Evolutionary conservation across 2,113 vertebrate species (phyloP).

Genomic region (Jaculus jaculus): DNA sequence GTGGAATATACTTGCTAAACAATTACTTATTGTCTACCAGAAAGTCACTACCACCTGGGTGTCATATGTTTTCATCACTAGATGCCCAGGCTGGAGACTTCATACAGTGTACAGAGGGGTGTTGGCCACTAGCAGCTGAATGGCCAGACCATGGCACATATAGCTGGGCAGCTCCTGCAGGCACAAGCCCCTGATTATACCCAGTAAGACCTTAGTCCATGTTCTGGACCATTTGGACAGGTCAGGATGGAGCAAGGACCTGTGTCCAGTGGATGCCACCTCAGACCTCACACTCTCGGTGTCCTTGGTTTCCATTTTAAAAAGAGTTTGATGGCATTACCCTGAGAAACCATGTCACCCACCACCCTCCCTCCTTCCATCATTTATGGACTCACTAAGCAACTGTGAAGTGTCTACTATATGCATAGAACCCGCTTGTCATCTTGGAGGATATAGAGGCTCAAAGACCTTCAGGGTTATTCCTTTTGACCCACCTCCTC

Average conservation of each 20-base stretch:
- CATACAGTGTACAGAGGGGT: accelerated
- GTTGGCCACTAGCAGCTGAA: accelerated
- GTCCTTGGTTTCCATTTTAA: no score
- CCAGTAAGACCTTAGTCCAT: not conserved
- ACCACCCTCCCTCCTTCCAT: no score
- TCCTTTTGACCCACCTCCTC: accelerated
- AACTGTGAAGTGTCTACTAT: accelerated
- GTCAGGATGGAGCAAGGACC: not conserved
- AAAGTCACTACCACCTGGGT: accelerated
- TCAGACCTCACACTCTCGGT: accelerated
- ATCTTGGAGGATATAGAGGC: accelerated
- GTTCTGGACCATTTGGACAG: accelerated
- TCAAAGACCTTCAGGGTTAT: not conserved
- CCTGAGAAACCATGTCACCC: accelerated
- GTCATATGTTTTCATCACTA: not conserved
- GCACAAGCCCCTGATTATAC: not conserved
- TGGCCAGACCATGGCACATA: accelerated
- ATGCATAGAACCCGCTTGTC: not conserved
- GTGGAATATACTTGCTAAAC: accelerated
- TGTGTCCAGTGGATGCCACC: accelerated
- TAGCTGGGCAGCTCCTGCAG: no score
- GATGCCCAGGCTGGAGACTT: accelerated
- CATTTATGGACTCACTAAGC: accelerated
- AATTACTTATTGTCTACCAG: accelerated
- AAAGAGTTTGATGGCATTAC: accelerated